A percentile compares a stretch with the other conserved stretches of the same genome.
phyloP scores from a whole-genome alignment of 2,888 invertebrate species.

The Philonicus albiceps region DNA sequence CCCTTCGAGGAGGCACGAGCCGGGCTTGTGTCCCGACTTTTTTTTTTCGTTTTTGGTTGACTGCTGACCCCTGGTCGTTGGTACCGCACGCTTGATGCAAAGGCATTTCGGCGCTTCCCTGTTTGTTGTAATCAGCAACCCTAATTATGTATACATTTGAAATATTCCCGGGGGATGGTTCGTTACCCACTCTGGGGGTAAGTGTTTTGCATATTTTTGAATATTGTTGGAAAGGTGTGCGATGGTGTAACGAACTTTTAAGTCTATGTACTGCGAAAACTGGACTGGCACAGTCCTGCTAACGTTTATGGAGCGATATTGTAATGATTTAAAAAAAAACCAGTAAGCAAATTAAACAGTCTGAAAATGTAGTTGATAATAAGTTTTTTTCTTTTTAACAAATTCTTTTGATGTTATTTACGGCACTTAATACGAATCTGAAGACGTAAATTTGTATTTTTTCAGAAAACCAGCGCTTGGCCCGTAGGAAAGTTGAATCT shows the following conservation, averaged over 20 bases:
- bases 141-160: slow-evolving; percentile 28
- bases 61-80: slow-evolving; percentile 12
- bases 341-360: too few relatives aligned
- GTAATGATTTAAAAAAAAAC: too few relatives aligned
- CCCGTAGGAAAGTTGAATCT: too few relatives aligned
- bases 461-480: too few relatives aligned
- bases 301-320: too few relatives aligned
- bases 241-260: background rate
- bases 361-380: too few relatives aligned
- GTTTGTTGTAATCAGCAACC: slow-evolving; percentile 27
- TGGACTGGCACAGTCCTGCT: too few relatives aligned
- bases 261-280: background rate
- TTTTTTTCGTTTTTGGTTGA: slow-evolving; percentile 15
- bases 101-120: slow-evolving; percentile 12
- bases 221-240: background rate
- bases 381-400: too few relatives aligned
- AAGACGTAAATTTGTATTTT: too few relatives aligned
- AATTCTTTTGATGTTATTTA: too few relatives aligned
- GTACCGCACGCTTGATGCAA: background rate
- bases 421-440: too few relatives aligned
- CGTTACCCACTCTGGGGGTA: background rate
- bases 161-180: background rate
- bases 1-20: slow-evolving; percentile 19
- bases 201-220: background rate
- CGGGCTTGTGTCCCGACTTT: background rate